A percentile compares a stretch with the other conserved stretches of the same genome.
Conservation (phyloP, 1,140 invertebrate genomes). For the Oncopodura yosiiana region DNA sequence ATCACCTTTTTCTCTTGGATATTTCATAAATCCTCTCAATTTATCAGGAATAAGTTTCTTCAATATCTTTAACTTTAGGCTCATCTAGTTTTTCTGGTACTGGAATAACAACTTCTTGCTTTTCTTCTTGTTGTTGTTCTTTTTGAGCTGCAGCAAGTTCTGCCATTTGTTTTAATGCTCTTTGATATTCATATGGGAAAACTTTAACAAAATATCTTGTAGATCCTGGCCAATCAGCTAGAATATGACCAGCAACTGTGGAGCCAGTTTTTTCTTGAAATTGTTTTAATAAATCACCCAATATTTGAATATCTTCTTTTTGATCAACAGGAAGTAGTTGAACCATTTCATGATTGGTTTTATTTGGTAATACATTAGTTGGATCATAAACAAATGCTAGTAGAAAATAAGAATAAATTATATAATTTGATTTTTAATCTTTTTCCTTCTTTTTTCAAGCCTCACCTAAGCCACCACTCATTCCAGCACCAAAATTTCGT, state of each 20-base stretch:
- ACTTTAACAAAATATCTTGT: constrained; percentile 83
- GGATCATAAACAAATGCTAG: constrained; percentile 87
- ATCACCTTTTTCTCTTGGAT: constrained; percentile 70
- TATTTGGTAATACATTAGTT: constrained; percentile 38
- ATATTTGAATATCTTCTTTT: constrained; percentile 66
- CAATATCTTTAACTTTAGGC: constrained; percentile 65
- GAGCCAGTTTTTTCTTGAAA: constrained; percentile 87
- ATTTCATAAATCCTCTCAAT: constrained; percentile 88
- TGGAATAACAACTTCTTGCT: constrained; percentile 36
- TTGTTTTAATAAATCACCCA: constrained; percentile 70
- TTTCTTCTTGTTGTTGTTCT: constrained; percentile 39
- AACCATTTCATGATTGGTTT: constrained; percentile 86
- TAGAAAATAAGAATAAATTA: too few relatives aligned
- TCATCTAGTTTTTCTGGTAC: constrained; percentile 41
- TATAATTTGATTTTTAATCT: too few relatives aligned
- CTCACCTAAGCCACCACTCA: constrained; percentile 98
- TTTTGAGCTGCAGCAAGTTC: constrained; percentile 44
- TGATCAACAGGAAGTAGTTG: constrained; percentile 70
- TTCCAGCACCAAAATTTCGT: constrained; percentile 96
- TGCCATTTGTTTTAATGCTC: constrained; percentile 67
- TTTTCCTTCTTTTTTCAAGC: too few relatives aligned
- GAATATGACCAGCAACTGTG: constrained; percentile 63
- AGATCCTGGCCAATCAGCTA: constrained; percentile 71
- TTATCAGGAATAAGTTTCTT: constrained; percentile 70
- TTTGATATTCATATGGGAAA: constrained; percentile 94